These are phyloP conservation scores for Apistogramma diplotaenia DNA, from an alignment of 2,113 vertebrate genomes.

Conservation along the genomic window DNA sequence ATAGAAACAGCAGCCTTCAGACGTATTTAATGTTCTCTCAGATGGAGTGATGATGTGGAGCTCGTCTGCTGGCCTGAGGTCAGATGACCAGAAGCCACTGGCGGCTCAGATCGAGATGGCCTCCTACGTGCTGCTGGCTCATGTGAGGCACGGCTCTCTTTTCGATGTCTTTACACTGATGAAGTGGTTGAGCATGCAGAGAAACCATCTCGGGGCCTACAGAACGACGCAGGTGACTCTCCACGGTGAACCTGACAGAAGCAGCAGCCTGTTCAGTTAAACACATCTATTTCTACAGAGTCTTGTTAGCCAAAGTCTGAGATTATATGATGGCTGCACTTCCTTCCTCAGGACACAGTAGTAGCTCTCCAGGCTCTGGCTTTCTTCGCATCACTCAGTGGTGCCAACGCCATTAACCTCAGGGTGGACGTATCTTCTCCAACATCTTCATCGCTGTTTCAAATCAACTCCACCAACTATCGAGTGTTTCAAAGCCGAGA, in stretches of 20 bases:
- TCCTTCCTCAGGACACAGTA: constrained; percentile 79
- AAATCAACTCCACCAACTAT: constrained; percentile 73
- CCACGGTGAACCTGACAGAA: background rate
- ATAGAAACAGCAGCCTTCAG: background rate
- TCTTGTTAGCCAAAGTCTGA: background rate
- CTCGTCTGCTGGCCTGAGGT: constrained; percentile 64
- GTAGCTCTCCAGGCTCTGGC: constrained; percentile 86
- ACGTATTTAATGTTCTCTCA: constrained; percentile 23
- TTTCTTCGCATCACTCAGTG: constrained; percentile 76
- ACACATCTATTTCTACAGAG: too few species aligned
- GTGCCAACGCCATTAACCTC: constrained; percentile 73
- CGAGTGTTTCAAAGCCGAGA: constrained; percentile 76
- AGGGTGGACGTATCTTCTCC: constrained; percentile 60
- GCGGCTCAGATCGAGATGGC: constrained; percentile 85
- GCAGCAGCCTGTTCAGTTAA: background rate
- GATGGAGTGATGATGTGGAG: constrained; percentile 81
- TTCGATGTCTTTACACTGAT: constrained; percentile 79
- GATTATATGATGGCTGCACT: background rate
- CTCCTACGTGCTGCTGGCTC: constrained; percentile 82
- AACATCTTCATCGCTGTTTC: constrained; percentile 59
- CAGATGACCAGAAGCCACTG: constrained; percentile 74
- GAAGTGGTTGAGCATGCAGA: constrained; percentile 86
- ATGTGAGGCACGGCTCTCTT: constrained; percentile 67
- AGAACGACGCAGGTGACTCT: constrained; percentile 84
- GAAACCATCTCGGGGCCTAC: constrained; percentile 83